Evolutionary conservation across 2,888 invertebrate genomes (phyloP).

Genomic region (Temnothorax ravouxi): DNA sequence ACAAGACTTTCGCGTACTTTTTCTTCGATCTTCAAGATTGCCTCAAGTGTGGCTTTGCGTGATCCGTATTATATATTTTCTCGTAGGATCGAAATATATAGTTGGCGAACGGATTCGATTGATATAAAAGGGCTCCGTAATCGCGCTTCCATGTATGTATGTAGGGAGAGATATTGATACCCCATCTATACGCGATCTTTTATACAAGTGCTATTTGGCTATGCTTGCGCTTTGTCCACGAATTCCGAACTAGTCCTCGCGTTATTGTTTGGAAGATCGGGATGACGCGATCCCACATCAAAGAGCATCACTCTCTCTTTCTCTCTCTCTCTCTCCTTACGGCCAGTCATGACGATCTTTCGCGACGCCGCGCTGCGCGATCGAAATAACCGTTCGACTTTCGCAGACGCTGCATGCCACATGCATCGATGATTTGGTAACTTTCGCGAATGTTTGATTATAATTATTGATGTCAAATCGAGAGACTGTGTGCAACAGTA

Average conservation of each 20-base stretch:
- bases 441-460: background rate
- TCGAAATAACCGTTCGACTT: too few relatives aligned
- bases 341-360: too few relatives aligned
- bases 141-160: slow-evolving; percentile 62
- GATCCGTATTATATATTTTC: slow-evolving; percentile 63
- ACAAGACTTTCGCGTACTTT: slow-evolving; percentile 1
- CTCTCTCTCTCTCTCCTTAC: background rate
- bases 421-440: background rate
- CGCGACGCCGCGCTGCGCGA: too few relatives aligned
- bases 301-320: slow-evolving; percentile 47
- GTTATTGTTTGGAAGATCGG: slow-evolving; percentile 71
- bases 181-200: slow-evolving; percentile 53
- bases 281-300: slow-evolving; percentile 65
- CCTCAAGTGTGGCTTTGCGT: slow-evolving; percentile 71
- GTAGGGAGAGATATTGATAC: slow-evolving; percentile 29
- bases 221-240: slow-evolving; percentile 68
- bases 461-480: background rate
- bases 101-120: slow-evolving; percentile 59
- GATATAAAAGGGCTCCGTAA: slow-evolving; percentile 71
- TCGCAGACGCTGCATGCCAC: background rate
- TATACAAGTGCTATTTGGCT: slow-evolving; percentile 69
- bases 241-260: slow-evolving; percentile 71
- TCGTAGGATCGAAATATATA: slow-evolving; percentile 36
- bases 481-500: background rate
- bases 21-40: slow-evolving; percentile 22